Conservation (phyloP, 2,888 invertebrate species). For the Cephus sareptanus region DNA sequence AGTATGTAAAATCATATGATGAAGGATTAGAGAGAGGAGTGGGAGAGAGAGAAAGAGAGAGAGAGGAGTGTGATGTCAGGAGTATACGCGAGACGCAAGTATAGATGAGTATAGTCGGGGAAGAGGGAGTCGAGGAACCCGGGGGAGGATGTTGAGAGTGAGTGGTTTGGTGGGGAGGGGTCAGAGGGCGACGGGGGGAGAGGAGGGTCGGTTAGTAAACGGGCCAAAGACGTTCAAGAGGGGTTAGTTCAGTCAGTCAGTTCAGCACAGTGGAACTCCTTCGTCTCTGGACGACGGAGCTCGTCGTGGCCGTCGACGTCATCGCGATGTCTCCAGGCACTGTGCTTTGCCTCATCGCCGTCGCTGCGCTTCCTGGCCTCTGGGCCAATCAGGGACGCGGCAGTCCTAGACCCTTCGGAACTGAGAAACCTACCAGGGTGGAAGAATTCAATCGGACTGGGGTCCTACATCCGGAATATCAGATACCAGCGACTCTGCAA, state of each 20-base stretch:
- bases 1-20: background rate
- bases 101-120: conserved; percentile 29
- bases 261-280: conserved; percentile 51
- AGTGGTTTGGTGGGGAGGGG: background rate
- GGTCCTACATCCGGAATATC: conserved; percentile 63
- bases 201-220: background rate
- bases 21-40: conserved; percentile 13
- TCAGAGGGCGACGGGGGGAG: background rate
- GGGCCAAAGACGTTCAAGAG: conserved; percentile 13
- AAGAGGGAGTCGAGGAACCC: conserved; percentile 32
- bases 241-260: conserved; percentile 18
- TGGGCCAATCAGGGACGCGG: conserved; percentile 24
- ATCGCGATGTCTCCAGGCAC: conserved; percentile 20
- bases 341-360: conserved; percentile 20
- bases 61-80: conserved; percentile 28
- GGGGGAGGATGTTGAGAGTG: background rate
- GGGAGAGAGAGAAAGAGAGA: conserved; percentile 9
- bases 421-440: conserved; percentile 51
- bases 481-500: conserved; percentile 58
- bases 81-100: background rate
- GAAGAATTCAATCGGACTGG: conserved; percentile 60
- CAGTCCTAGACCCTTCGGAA: conserved; percentile 54
- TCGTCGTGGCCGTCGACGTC: conserved; percentile 23
- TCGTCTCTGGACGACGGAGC: conserved; percentile 52
- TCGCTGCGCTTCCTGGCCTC: conserved; percentile 19